Conservation (phyloP, 1,140 invertebrate genomes). For the Drosophila athabasca region DNA sequence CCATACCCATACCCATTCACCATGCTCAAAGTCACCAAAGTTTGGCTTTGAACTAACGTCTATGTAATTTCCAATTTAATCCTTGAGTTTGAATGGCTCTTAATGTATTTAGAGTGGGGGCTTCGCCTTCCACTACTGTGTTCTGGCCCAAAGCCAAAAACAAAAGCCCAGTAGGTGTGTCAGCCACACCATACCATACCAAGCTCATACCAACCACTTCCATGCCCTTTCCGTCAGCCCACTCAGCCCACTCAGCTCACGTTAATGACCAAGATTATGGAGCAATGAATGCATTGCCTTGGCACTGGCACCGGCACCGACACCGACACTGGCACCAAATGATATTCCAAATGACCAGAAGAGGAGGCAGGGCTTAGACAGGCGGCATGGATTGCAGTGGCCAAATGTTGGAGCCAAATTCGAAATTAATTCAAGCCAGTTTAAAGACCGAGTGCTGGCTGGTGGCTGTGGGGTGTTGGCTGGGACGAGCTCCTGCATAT, state of each 20-base stretch:
- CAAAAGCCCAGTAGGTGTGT: constrained; percentile 47
- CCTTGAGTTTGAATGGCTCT: constrained; percentile 78
- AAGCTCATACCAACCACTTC: not conserved
- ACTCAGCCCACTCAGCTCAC: constrained; percentile 23
- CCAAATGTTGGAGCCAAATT: constrained; percentile 50
- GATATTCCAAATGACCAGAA: constrained; percentile 50
- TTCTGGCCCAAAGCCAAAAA: constrained; percentile 68
- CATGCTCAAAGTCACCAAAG: constrained; percentile 39
- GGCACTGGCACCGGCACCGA: constrained; percentile 26
- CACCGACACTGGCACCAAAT: constrained; percentile 28
- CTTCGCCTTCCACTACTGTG: constrained; percentile 3
- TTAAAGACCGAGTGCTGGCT: constrained; percentile 32
- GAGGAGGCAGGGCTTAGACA: constrained; percentile 22
- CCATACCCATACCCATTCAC: not conserved
- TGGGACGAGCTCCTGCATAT: constrained; percentile 4
- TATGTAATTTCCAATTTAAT: constrained; percentile 82
- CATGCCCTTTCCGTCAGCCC: not conserved
- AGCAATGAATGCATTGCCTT: constrained; percentile 78
- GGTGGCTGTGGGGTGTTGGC: not conserved
- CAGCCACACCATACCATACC: not conserved
- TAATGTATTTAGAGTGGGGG: constrained; percentile 67
- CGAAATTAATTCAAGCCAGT: constrained; percentile 67
- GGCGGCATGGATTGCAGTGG: not conserved
- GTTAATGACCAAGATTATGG: constrained; percentile 81
- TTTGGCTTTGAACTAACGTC: constrained; percentile 74